Evolutionary conservation across 2,888 invertebrate genomes (phyloP), one percentile per base, ranked within the genome.

Genomic region (Leptarthrus brevirostris): DNA sequence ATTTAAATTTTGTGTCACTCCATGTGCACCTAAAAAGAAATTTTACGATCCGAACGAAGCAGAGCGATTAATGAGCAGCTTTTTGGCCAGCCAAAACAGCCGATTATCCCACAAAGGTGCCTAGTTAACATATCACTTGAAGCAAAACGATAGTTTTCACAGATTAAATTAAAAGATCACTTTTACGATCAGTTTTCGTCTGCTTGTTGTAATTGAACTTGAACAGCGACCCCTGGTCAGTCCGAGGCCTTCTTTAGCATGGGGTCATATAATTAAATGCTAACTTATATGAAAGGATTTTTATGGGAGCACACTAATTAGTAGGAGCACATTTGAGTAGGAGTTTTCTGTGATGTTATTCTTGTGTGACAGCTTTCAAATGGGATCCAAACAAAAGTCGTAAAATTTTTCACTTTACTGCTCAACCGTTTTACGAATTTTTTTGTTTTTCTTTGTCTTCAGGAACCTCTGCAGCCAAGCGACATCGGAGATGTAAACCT

Each of bases 261-360:
- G 20, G 52, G 34, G 69, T 69, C 69, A n/a, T 30, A 69, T 69
- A 69, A 69, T 69, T 69, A 69, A 52, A 49, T 44, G 69, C 5
- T 16, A 52, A 22, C 22, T 69, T 8, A 52, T 34, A 18, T 52
- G 69, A 16, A 52, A 34, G 52, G 34, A 30, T 30, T 69, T 69
- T 69, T 52, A 52, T 49, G 49, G 49, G 69, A 30, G n/a, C 69
- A 34, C 30, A 69, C 69, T 69, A 52, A 69, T 52, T 69, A 69
- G 52, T 52, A 69, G 52, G 16, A 69, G 52, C 49, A 52, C 20
- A 52, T 69, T 69, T 22, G 69, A 52, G 69, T 52, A 69, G 69
- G 69, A 69, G 52, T 49, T n/a, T 10, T 10, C 20, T 30, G 30
- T 10, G 47, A 14, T 16, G n/a, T 47, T n/a, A 5, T 2, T 14